Evolutionary conservation across 2,797 vertebrate genomes (phyloP).

Genomic region (Crocidura indochinensis): DNA sequence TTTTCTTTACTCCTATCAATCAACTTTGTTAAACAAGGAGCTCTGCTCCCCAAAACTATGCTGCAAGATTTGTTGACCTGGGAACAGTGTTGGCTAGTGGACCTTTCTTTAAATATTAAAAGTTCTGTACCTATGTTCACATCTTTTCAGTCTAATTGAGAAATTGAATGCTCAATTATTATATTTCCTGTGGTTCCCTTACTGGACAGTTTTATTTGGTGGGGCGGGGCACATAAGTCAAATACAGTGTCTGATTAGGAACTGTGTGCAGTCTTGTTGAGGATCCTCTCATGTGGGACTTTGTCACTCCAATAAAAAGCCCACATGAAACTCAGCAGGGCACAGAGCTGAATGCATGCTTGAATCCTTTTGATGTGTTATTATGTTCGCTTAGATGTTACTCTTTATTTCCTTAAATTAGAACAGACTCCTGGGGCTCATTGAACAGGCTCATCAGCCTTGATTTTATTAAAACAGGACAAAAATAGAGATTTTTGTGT

Average conservation of each 20-base stretch:
- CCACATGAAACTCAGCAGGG: neutral
- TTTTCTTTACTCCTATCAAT: neutral
- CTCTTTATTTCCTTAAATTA: neutral
- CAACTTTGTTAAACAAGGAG: neutral
- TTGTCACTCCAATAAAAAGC: neutral
- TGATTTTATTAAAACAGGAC: neutral
- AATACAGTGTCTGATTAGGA: rapidly evolving
- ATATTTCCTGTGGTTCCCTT: neutral
- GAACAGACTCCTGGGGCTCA: neutral
- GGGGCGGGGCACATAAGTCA: neutral
- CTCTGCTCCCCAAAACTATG: neutral
- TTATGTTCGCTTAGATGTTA: neutral
- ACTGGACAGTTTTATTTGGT: neutral
- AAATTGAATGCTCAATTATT: neutral
- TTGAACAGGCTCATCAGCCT: neutral
- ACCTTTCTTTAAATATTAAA: no score
- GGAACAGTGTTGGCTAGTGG: no score
- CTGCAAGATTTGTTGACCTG: neutral
- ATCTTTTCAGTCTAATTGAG: neutral
- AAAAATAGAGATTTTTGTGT: neutral
- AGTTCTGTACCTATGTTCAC: neutral
- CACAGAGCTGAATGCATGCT: no score
- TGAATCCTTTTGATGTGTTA: neutral
- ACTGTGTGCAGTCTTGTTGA: no score
- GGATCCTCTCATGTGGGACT: no score